Evolutionary conservation across 2,888 invertebrate genomes (phyloP).

Genomic region (Folsomia candida): DNA sequence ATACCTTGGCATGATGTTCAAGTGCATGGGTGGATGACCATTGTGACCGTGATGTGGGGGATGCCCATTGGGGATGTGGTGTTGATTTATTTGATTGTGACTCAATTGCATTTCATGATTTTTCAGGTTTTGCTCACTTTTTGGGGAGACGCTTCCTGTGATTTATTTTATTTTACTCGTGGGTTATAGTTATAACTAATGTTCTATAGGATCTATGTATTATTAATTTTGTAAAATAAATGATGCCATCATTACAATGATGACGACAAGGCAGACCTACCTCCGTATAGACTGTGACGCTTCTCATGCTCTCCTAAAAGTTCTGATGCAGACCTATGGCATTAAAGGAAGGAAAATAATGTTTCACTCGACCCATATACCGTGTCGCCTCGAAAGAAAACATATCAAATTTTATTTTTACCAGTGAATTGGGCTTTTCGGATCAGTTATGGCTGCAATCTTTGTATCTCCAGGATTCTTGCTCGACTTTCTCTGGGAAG

Average conservation of each 20-base stretch:
- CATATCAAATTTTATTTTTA: slow-evolving; percentile 62
- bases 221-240: no score
- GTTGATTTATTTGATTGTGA: slow-evolving; percentile 31
- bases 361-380: no score
- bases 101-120: slow-evolving; percentile 37
- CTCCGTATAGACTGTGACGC: slow-evolving; percentile 57
- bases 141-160: slow-evolving; percentile 42
- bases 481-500: slow-evolving; percentile 39
- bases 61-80: no score
- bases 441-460: slow-evolving; percentile 49
- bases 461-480: slow-evolving; percentile 47
- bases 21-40: slow-evolving; percentile 37
- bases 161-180: no score
- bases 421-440: slow-evolving; percentile 55
- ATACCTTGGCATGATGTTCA: slow-evolving; percentile 45
- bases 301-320: slow-evolving; percentile 62
- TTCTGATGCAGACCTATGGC: slow-evolving; percentile 63
- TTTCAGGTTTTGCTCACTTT: slow-evolving; percentile 35
- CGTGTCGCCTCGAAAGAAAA: slow-evolving; percentile 61
- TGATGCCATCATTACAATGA: no score
- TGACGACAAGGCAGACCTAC: no score
- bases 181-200: no score
- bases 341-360: no score
- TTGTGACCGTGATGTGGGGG: slow-evolving; percentile 34
- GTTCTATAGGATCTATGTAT: no score